phyloP scores from a whole-genome alignment of 2,888 invertebrate genomes.

The Cataglyphis rosenhaueri region DNA sequence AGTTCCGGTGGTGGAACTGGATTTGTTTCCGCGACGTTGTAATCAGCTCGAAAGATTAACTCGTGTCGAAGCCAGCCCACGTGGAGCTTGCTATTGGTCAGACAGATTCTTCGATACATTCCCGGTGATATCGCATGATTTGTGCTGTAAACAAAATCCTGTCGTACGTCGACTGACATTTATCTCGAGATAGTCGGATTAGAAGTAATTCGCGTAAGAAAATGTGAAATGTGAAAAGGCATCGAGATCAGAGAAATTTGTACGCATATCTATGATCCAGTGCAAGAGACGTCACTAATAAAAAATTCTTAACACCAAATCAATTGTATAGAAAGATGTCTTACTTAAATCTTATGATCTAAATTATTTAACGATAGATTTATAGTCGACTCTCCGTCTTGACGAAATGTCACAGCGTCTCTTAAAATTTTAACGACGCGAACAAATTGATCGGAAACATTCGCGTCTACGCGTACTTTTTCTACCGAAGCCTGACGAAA shows the following conservation, averaged over 20 bases:
- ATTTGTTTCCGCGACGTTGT: constrained; percentile 66
- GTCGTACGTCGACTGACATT: neutral
- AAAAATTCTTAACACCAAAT: neutral
- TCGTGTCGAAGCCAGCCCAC: constrained; percentile 41
- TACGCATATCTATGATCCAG: neutral
- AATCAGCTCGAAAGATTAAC: constrained; percentile 79
- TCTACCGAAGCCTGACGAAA: constrained; percentile 10
- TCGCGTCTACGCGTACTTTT: neutral
- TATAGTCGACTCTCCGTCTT: neutral
- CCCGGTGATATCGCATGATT: constrained; percentile 1
- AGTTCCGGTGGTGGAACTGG: constrained; percentile 55
- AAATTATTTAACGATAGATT: neutral
- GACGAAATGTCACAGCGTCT: neutral
- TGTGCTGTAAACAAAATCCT: neutral
- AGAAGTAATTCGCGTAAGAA: neutral
- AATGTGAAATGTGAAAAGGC: neutral
- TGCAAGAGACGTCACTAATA: neutral
- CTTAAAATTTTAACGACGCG: constrained; percentile 6
- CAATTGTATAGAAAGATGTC: neutral
- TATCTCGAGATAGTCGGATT: neutral
- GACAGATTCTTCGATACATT: neutral
- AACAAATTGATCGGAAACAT: constrained; percentile 14
- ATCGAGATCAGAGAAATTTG: neutral
- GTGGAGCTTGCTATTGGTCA: constrained; percentile 15
- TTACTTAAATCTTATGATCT: neutral